Conservation (phyloP, 2,797 vertebrate species). For the Philypnodon macrostomus region DNA sequence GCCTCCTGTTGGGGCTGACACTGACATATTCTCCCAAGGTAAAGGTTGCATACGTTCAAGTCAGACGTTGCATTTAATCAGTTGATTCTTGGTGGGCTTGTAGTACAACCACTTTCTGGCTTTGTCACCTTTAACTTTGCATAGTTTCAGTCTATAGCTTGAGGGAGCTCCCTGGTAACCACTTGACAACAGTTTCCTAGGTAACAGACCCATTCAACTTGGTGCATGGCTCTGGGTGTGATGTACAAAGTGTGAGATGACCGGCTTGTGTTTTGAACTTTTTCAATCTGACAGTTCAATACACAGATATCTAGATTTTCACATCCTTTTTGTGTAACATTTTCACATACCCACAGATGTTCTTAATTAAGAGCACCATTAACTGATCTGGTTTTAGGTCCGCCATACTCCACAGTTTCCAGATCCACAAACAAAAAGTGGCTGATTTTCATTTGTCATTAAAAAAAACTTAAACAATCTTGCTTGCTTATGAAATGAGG, state of each 20-base stretch:
- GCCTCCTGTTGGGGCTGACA: conserved; percentile 27
- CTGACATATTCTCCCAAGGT: conserved; percentile 28
- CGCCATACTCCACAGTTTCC: no score
- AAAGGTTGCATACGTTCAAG: conserved; percentile 15
- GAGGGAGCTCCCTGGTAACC: conserved; percentile 25
- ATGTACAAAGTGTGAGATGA: not conserved
- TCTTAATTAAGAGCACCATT: no score
- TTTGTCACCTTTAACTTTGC: conserved; percentile 23
- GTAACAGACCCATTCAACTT: conserved; percentile 26
- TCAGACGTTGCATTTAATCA: conserved; percentile 15
- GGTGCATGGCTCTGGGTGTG: not conserved
- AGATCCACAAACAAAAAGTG: no score
- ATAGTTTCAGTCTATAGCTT: conserved; percentile 15
- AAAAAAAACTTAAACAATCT: no score
- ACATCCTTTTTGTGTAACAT: no score
- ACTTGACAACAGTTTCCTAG: conserved; percentile 37
- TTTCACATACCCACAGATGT: no score
- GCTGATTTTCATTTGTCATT: no score
- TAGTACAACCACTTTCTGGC: conserved; percentile 9
- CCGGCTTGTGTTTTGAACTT: not conserved
- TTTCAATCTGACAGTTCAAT: not conserved
- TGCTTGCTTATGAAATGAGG: no score
- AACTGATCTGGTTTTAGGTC: no score
- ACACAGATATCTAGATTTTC: no score
- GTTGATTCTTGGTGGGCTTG: conserved; percentile 6